phyloP scores from a whole-genome alignment of 2,888 invertebrate genomes.

The Autographa pulchrina region DNA sequence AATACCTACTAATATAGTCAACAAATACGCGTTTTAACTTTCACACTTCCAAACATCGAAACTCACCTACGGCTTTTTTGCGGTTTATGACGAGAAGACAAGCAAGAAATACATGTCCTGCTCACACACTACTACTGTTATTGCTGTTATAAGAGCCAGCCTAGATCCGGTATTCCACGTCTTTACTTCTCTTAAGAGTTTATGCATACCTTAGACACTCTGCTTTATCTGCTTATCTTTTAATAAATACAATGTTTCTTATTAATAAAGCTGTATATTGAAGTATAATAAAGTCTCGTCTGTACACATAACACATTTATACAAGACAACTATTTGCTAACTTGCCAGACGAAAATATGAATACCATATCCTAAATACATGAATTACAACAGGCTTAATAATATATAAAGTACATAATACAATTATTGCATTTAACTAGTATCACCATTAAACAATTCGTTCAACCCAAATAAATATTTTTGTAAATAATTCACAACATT shows the following conservation, averaged over 20 bases:
- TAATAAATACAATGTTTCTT: conserved; percentile 53
- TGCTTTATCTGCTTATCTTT: neutral
- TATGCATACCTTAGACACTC: too few species aligned
- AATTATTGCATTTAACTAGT: conserved; percentile 80
- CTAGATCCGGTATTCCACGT: too few species aligned
- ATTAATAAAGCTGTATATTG: conserved; percentile 85
- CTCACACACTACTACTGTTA: too few species aligned
- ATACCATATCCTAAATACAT: conserved; percentile 76
- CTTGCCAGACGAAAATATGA: conserved; percentile 66
- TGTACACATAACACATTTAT: conserved; percentile 83
- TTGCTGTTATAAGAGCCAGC: too few species aligned
- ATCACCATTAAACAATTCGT: conserved; percentile 80
- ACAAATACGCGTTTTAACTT: too few species aligned
- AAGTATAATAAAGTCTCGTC: conserved; percentile 80
- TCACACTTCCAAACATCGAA: too few species aligned
- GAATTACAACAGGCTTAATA: conserved; percentile 73
- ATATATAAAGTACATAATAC: conserved; percentile 64
- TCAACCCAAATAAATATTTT: conserved; percentile 76
- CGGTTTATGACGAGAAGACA: too few species aligned
- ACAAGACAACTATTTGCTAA: conserved; percentile 69
- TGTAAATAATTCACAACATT: conserved; percentile 80
- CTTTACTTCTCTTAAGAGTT: too few species aligned
- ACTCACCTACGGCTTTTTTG: too few species aligned
- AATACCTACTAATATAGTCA: too few species aligned
- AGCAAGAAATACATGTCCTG: too few species aligned